phyloP scores from a whole-genome alignment of 1,140 invertebrate genomes.

The Drosophila busckii region DNA sequence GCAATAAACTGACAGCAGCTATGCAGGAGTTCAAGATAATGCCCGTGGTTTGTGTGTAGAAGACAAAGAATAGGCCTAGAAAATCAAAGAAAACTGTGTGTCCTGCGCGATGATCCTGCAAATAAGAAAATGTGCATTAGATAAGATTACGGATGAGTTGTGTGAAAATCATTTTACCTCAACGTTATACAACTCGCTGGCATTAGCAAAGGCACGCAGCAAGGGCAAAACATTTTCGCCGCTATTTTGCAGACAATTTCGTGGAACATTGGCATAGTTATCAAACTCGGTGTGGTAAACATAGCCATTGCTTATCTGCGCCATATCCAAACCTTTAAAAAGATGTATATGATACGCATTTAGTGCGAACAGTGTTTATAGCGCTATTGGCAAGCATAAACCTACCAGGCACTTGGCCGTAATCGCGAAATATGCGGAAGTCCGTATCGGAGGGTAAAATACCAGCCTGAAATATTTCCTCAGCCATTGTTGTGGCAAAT shows the following conservation, averaged over 20 bases:
- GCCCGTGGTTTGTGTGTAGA: slow-evolving; percentile 81
- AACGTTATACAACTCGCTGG: slow-evolving; percentile 81
- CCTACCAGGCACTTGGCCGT: slow-evolving; percentile 85
- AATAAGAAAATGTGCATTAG: neutral
- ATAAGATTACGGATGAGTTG: neutral
- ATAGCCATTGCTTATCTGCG: slow-evolving; percentile 93
- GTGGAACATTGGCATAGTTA: slow-evolving; percentile 85
- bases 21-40: slow-evolving; percentile 81
- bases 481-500: slow-evolving; percentile 92
- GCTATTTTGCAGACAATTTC: slow-evolving; percentile 89
- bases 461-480: slow-evolving; percentile 96
- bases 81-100: slow-evolving; percentile 89
- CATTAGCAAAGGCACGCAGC: slow-evolving; percentile 82
- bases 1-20: slow-evolving; percentile 79
- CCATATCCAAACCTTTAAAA: slow-evolving; percentile 47
- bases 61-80: slow-evolving; percentile 85
- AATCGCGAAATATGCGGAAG: slow-evolving; percentile 96
- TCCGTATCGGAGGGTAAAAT: slow-evolving; percentile 97
- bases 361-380: too few species aligned
- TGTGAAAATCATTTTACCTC: slow-evolving; percentile 38
- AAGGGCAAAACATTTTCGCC: slow-evolving; percentile 88
- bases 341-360: neutral
- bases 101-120: slow-evolving; percentile 78
- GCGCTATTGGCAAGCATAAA: neutral
- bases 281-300: slow-evolving; percentile 94